Base-by-base conservation (phyloP, 2,113 vertebrate genomes). In the Cheilinus undulatus region DNA sequence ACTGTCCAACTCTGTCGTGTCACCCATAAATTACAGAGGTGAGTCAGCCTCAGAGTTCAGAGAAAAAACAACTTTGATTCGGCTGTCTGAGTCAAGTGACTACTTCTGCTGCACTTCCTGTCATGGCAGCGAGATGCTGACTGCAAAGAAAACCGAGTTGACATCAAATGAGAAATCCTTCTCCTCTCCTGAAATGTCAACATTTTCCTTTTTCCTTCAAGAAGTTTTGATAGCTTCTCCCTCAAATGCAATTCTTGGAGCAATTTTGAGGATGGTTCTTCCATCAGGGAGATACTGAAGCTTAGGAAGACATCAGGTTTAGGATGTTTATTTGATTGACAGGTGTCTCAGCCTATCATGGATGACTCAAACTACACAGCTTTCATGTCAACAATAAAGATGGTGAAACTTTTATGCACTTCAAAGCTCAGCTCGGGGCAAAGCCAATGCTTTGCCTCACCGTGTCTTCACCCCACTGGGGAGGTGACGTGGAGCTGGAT, bases 81-180 rank as follows among this genome's bases (percentile, higher is more conserved):
- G 66, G 71, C 40, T 57, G 52, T 76, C 75, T 73, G 48, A 49
- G 65, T n/a, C 42, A 68, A 76, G 52, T 64, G 82, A 71, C 78
- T 52, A 66, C 22, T 65, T 42, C 27, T 20, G 65, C 61, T 68
- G 27, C 46, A 64, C 30, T 71, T 74, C 52, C 56, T 48, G 51
- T 70, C 73, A 70, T 42, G 58, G 52, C 70, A 56, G 34, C 10
- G 36, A 72, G 51, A 69, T 52, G 78, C 53, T 70, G 72, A 80
- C 56, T 63, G 52, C 10, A 26, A n/a, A 30, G 66, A 68, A 85
- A 83, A 57, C 58, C 32, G 7, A 14, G n/a, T 3, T 46, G 34
- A 70, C 32, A 30, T 77, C 61, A 58, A 60, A 58, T 28, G 40
- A 81, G 75, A 64, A 66, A 49, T 17, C 17, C 11, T 59, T 57